Evolutionary conservation across 2,888 invertebrate species (phyloP).

Genomic region (Mesochorus sp.): DNA sequence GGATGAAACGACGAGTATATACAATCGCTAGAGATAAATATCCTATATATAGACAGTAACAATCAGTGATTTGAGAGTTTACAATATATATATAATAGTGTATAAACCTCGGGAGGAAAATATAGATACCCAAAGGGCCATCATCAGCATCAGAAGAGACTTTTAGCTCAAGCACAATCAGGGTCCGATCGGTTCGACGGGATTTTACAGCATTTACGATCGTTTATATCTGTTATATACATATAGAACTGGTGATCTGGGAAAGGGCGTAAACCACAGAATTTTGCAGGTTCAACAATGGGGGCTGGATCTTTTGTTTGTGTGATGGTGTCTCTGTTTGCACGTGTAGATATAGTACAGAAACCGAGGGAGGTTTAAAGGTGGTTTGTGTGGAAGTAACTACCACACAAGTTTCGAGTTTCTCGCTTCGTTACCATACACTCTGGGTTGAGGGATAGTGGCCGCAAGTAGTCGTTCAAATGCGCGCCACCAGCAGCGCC

Average conservation of each 20-base stretch:
- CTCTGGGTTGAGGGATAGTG: too few species aligned
- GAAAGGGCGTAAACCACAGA: too few species aligned
- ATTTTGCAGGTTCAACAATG: too few species aligned
- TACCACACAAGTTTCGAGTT: too few species aligned
- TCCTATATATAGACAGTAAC: not conserved
- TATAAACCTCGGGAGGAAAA: not conserved
- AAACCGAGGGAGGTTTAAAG: too few species aligned
- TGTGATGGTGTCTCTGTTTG: not conserved
- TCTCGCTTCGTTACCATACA: too few species aligned
- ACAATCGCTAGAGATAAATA: not conserved
- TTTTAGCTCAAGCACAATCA: constrained; percentile 54
- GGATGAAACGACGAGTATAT: too few species aligned
- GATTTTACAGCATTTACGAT: constrained; percentile 53
- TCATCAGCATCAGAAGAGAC: constrained; percentile 13
- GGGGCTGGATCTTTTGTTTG: not conserved
- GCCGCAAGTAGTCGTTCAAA: constrained; percentile 26
- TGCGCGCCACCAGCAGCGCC: constrained; percentile 22
- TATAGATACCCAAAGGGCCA: constrained; percentile 11
- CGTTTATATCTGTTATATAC: too few species aligned
- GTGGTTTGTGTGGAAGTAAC: too few species aligned
- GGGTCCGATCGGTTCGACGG: constrained; percentile 57
- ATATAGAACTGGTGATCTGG: too few species aligned
- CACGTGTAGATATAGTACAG: too few species aligned
- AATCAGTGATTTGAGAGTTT: too few species aligned
- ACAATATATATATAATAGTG: not conserved